phyloP scores from a whole-genome alignment of 2,888 invertebrate genomes.

The Acleris sparsana region DNA sequence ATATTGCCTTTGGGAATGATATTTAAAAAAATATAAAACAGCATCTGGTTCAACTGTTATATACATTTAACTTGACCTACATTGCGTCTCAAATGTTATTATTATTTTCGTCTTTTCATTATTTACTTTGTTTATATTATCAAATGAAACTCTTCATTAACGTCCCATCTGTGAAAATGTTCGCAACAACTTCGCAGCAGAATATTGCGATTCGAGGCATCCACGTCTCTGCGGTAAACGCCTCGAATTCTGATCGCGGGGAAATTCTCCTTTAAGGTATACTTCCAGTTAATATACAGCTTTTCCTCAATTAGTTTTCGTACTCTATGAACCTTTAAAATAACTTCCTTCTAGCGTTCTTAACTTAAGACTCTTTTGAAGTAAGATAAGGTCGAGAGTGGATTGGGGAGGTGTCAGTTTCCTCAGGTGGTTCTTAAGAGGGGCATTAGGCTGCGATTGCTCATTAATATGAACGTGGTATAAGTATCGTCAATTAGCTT shows the following conservation, averaged over 20 bases:
- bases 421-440: slow-evolving; percentile 26
- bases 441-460: slow-evolving; percentile 25
- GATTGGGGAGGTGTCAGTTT: not conserved
- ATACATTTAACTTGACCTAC: no score
- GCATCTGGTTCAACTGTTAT: no score
- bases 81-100: no score
- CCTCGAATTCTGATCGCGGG: slow-evolving; percentile 10
- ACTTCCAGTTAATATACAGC: slow-evolving; percentile 4
- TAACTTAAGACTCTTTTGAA: not conserved
- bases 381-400: not conserved
- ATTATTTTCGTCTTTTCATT: no score
- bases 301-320: slow-evolving; percentile 10
- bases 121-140: no score
- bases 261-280: slow-evolving; percentile 1
- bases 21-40: no score
- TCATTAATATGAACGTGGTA: slow-evolving; percentile 35
- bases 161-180: no score
- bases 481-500: slow-evolving; percentile 36
- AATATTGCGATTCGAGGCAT: not conserved
- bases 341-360: not conserved
- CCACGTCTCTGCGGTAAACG: not conserved
- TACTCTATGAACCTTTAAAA: slow-evolving; percentile 18
- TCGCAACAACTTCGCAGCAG: no score
- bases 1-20: no score
- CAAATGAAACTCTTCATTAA: no score